Base-by-base conservation (phyloP, 2,113 vertebrate species). In the Urocitellus parryii region DNA sequence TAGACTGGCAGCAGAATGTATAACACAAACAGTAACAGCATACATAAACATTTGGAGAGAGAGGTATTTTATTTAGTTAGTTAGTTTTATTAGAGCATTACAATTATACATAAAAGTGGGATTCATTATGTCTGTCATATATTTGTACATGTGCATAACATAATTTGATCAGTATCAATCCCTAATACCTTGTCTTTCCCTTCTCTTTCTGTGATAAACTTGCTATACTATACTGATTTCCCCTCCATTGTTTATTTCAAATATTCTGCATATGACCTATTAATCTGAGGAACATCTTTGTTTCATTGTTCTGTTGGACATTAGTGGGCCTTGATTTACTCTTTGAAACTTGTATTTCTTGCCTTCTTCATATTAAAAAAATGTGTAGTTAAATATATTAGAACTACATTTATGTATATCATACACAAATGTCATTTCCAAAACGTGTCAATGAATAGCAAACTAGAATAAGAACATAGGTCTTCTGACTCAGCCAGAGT, bases 221-320 rank as follows among this genome's bases (percentile, higher is more conserved):
- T 63, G 8, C 61, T 63, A 63, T 27, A 63, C 8, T 63, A 24
- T 27, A 27, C 61, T 27, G 3, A 63, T 25, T 27, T 63, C 9
- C 4, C 61, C 25, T 63, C 61, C 10, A 63, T 25, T 63, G 10
- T 24, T 97, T 91, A 82, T 29, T 95, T 94, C 22, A 74, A 78
- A 83, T 85, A 53, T 5, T 91, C 29, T 80, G 51, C 18, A 39
- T 45, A 17, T 77, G 76, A 56, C 25, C 12, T 81, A 80, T 86
- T n/a, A 81, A 90, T 91, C 20, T 84, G 37, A 90, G 32, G 34
- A 89, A 87, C 4, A 39, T 16, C 32, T 97, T 95, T 94, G 34
- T 63, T 63, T 76, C 51, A 67, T 63, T 91, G 32, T 65, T 92
- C 18, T 70, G 2, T 74, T n/a, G 27, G 32, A 27, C n/a, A 42